Percentiles rank a stretch among this genome's conserved stretches.
Conservation (phyloP, 2,888 invertebrate genomes). For the Trichogramma evanescens region DNA sequence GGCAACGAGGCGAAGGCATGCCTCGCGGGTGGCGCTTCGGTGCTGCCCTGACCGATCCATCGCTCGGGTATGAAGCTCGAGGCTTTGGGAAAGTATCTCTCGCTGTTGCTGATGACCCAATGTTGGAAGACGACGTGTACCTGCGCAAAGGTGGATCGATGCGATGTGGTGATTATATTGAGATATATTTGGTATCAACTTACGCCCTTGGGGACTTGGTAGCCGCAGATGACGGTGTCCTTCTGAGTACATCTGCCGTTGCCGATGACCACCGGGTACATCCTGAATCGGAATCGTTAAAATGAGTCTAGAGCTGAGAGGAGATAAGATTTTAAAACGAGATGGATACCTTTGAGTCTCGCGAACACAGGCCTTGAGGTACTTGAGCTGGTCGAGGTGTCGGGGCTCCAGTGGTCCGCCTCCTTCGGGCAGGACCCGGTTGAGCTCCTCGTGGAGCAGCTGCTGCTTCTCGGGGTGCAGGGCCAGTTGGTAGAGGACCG, state of each 20-base stretch:
- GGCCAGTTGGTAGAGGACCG: constrained; percentile 66
- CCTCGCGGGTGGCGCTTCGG: constrained; percentile 33
- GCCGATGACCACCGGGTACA: constrained; percentile 71
- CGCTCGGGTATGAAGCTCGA: constrained; percentile 66
- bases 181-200: constrained; percentile 36
- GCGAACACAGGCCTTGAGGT: constrained; percentile 66
- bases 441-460: constrained; percentile 56
- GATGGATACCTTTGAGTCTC: constrained; percentile 59
- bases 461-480: constrained; percentile 61
- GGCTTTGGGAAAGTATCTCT: constrained; percentile 59
- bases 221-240: constrained; percentile 65
- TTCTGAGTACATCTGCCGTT: constrained; percentile 65
- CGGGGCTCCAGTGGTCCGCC: constrained; percentile 51
- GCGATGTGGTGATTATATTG: too few relatives aligned
- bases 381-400: constrained; percentile 59
- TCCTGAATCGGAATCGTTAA: constrained; percentile 45
- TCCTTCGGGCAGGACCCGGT: constrained; percentile 47
- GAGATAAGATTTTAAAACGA: background rate
- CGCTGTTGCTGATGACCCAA: constrained; percentile 61
- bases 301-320: background rate
- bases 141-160: constrained; percentile 45
- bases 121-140: constrained; percentile 71
- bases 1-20: constrained; percentile 73
- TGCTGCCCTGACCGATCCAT: constrained; percentile 53
- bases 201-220: constrained; percentile 71